A percentile compares a stretch with the other conserved stretches of the same genome.
Conservation (phyloP, 2,113 vertebrate species). For the Sinocyclocheilus rhinocerous region DNA sequence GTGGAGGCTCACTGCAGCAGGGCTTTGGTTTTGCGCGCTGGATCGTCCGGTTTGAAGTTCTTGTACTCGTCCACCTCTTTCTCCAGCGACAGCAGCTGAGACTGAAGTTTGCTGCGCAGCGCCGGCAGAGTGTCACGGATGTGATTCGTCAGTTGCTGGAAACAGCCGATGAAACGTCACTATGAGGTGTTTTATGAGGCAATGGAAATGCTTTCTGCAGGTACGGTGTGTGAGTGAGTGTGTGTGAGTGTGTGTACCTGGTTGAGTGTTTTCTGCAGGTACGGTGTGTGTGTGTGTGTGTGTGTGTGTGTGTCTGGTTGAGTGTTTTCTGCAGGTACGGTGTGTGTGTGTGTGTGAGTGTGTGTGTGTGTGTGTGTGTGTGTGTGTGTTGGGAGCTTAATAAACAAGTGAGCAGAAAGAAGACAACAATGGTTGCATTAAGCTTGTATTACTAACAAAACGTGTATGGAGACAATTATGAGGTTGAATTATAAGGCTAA, state of each 20-base stretch:
- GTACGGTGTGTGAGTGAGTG: neutral
- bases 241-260: slow-evolving; percentile 65
- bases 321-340: too few species aligned
- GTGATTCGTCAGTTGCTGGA: slow-evolving; percentile 97
- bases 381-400: slow-evolving; percentile 34
- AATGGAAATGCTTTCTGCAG: neutral
- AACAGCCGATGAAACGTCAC: neutral
- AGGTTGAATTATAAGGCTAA: neutral
- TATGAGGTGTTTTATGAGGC: too few species aligned
- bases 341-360: slow-evolving; percentile 65
- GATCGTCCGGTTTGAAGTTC: slow-evolving; percentile 93
- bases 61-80: slow-evolving; percentile 97
- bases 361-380: too few species aligned
- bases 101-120: slow-evolving; percentile 93
- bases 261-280: too few species aligned
- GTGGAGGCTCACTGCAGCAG: slow-evolving; percentile 82
- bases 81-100: slow-evolving; percentile 91
- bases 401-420: neutral
- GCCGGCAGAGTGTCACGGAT: slow-evolving; percentile 91
- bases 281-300: slow-evolving; percentile 34
- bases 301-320: slow-evolving; percentile 61
- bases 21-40: slow-evolving; percentile 92
- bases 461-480: neutral
- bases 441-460: neutral
- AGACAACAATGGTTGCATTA: neutral